Conservation (phyloP, 2,797 vertebrate species). For the Lagodon rhomboides region DNA sequence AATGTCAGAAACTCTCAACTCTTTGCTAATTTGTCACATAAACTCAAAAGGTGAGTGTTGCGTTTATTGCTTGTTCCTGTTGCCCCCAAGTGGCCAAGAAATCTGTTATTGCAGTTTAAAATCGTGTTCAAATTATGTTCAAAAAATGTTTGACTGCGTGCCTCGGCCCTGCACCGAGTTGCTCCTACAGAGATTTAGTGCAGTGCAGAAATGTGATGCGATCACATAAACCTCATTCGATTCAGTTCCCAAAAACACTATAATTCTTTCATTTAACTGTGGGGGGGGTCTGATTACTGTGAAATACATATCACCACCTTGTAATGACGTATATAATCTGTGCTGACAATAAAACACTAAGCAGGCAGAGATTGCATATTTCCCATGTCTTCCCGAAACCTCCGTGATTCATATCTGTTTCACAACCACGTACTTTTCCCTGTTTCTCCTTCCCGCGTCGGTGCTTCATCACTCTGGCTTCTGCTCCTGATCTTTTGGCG, state of each 20-base stretch:
- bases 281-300: conserved; percentile 24
- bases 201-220: conserved; percentile 3
- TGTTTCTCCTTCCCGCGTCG: conserved; percentile 36
- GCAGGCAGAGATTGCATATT: conserved; percentile 34
- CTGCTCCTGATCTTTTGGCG: conserved; percentile 39
- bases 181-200: background rate
- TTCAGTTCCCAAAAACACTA: background rate
- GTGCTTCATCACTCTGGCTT: conserved; percentile 40
- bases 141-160: background rate
- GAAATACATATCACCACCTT: background rate
- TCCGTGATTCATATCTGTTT: conserved; percentile 50
- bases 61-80: background rate
- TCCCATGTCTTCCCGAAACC: conserved; percentile 27
- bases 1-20: background rate
- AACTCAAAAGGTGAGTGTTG: background rate
- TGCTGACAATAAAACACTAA: conserved; percentile 32
- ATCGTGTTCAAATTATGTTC: background rate
- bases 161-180: background rate
- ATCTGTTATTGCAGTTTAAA: background rate
- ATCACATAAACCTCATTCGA: conserved; percentile 12
- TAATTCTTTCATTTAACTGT: conserved; percentile 7
- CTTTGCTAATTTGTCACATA: background rate
- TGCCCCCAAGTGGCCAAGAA: background rate
- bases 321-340: conserved; percentile 21
- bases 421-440: conserved; percentile 47